A percentile compares a stretch with the other conserved stretches of the same genome.
Conservation (phyloP, 2,888 invertebrate genomes). For the Oxyscelio sp. region DNA sequence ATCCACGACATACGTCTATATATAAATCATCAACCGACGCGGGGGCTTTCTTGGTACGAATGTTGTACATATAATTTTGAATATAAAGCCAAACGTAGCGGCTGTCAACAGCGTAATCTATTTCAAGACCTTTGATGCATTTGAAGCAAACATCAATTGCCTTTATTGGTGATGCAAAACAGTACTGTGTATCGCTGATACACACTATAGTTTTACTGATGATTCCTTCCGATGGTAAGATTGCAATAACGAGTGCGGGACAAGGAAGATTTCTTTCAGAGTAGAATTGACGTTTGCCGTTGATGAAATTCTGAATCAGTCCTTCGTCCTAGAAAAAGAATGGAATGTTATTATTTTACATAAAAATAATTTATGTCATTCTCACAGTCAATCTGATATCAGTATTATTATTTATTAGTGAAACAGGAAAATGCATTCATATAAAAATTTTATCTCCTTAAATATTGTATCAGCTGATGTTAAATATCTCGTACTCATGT, state of each 20-base stretch:
- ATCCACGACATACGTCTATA: not conserved
- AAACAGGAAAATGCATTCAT: not conserved
- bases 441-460: not conserved
- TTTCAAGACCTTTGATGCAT: slow-evolving; percentile 1
- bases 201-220: slow-evolving; percentile 6
- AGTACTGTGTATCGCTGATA: slow-evolving; percentile 1
- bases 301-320: not conserved
- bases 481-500: no score
- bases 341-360: not conserved
- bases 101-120: slow-evolving; percentile 13
- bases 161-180: slow-evolving; percentile 4
- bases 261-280: slow-evolving; percentile 1
- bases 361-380: no score
- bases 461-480: no score
- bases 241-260: not conserved
- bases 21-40: not conserved
- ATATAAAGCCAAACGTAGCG: slow-evolving; percentile 3
- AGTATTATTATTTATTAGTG: not conserved
- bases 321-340: not conserved
- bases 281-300: slow-evolving; percentile 10
- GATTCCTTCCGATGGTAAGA: slow-evolving; percentile 5
- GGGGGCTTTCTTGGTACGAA: not conserved
- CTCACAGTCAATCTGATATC: not conserved
- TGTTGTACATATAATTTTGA: not conserved
- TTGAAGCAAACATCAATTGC: slow-evolving; percentile 21